Conservation (phyloP, 1,140 invertebrate species). For the Drosophila tristis region DNA sequence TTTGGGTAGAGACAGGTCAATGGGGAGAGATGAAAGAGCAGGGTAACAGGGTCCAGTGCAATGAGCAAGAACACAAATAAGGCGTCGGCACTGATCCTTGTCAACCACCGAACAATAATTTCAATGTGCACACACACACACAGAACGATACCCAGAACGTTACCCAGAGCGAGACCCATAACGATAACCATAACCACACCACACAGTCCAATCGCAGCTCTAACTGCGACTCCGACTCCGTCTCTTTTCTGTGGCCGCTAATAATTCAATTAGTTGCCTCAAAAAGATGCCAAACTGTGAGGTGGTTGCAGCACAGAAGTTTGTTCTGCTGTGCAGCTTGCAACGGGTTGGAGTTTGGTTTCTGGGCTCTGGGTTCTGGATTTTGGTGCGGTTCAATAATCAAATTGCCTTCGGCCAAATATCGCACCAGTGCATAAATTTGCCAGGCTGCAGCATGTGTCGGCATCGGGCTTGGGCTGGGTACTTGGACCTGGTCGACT, state of each 20-base stretch:
- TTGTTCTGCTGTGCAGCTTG: constrained; percentile 28
- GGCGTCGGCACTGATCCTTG: constrained; percentile 80
- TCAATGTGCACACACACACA: constrained; percentile 45
- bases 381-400: constrained; percentile 65
- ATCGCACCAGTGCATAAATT: constrained; percentile 73
- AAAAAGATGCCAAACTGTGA: constrained; percentile 66
- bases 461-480: constrained; percentile 25
- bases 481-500: not conserved
- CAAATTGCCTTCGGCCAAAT: constrained; percentile 63
- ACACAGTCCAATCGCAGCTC: constrained; percentile 23
- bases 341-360: not conserved
- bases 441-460: constrained; percentile 17
- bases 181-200: constrained; percentile 3
- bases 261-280: constrained; percentile 80
- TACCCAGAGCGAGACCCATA: constrained; percentile 15
- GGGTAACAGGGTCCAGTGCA: constrained; percentile 47
- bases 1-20: constrained; percentile 34
- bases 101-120: constrained; percentile 80
- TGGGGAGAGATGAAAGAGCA: constrained; percentile 9
- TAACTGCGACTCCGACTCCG: not conserved
- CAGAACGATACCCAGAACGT: constrained; percentile 30
- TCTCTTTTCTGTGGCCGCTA: constrained; percentile 39
- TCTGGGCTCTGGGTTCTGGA: constrained; percentile 17
- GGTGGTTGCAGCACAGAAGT: constrained; percentile 45
- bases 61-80: constrained; percentile 79